These are phyloP conservation scores for Cyphomyrus plagiostoma DNA, from an alignment of 2,113 vertebrate genomes.

Conservation along the genomic window DNA sequence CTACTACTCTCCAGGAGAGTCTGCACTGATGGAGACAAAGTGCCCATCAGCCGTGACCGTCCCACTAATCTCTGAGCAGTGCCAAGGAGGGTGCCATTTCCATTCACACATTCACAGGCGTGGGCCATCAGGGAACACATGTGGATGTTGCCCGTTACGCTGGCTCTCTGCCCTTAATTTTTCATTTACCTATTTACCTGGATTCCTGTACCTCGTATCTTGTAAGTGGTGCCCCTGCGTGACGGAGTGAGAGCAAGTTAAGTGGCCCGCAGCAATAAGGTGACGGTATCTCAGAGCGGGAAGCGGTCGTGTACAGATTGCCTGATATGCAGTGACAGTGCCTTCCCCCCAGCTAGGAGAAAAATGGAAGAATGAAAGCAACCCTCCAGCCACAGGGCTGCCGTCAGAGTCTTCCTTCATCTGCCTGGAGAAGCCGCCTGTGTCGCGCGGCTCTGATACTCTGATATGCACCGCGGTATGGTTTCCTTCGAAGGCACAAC, in stretches of 20 bases:
- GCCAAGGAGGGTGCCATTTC: conserved; percentile 46
- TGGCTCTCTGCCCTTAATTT: background rate
- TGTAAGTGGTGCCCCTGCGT: background rate
- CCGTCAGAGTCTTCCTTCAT: background rate
- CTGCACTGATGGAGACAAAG: conserved; percentile 38
- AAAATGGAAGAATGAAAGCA: background rate
- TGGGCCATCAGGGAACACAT: conserved; percentile 31
- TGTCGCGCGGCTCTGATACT: background rate
- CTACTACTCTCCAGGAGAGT: background rate
- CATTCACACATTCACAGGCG: conserved; percentile 43
- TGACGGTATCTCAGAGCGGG: background rate
- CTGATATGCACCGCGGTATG: background rate
- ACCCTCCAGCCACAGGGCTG: background rate
- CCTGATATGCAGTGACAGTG: background rate
- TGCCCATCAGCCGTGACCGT: conserved; percentile 36
- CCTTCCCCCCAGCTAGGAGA: background rate
- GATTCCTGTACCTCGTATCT: background rate
- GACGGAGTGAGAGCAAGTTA: background rate
- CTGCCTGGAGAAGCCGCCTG: background rate
- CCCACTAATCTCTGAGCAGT: conserved; percentile 51
- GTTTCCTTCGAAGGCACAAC: background rate
- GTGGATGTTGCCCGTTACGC: background rate
- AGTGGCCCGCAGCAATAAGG: background rate
- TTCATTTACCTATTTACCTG: background rate
- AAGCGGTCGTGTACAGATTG: background rate